Evolutionary conservation across 37 sponge, comb jelly and placozoan species (phyloP), one percentile per base, ranked within the genome.

Genomic region (Spongilla lacustris): DNA sequence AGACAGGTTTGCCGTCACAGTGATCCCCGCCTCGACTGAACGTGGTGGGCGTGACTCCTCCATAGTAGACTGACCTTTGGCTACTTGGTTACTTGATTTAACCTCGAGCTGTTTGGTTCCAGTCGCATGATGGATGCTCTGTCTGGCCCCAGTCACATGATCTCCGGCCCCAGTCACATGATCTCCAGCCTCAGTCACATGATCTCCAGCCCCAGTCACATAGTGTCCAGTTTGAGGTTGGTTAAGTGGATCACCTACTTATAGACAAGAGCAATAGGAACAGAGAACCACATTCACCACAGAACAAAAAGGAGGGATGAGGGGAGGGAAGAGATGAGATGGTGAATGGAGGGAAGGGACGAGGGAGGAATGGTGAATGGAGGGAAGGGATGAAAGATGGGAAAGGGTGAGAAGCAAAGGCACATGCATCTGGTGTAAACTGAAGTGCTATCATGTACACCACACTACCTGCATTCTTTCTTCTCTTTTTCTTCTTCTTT

Each of bases 131-230:
- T 8, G 46, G 8, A 46, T 46, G 4, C 46, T 46, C 8, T 8
- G 8, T 74, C 74, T 29, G 23, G 31, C 32, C 28, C 74, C 4
- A 30, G 29, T 34, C 28, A 34, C 33, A 21, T 34, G 22, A 31
- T 36, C 76, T 75, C 76, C 34, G 31, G 19, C 13, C 37, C 11
- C 38, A 35, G 34, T 37, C 76, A 31, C 27, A 11, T 31, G 73
- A 1, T 58, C 58, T 58, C 58, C 58, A 58, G 58, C 1, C 4
- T 17, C 11, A 58, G 58, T 58, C 29, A 19, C 5, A 19, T 68
- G 68, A 81, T 81, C 27, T 36, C 27, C 29, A 81, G 68, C 25
- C 32, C 36, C 10, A 36, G 81, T 35, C 69, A 21, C 33, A 67
- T 66, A 6, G 68, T 67, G 24, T 81, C 81, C 58, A 58, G 58